Evolutionary conservation across 2,113 vertebrate species (phyloP), one percentile per base, ranked within the genome.

Genomic region (Eidolon helvum): DNA sequence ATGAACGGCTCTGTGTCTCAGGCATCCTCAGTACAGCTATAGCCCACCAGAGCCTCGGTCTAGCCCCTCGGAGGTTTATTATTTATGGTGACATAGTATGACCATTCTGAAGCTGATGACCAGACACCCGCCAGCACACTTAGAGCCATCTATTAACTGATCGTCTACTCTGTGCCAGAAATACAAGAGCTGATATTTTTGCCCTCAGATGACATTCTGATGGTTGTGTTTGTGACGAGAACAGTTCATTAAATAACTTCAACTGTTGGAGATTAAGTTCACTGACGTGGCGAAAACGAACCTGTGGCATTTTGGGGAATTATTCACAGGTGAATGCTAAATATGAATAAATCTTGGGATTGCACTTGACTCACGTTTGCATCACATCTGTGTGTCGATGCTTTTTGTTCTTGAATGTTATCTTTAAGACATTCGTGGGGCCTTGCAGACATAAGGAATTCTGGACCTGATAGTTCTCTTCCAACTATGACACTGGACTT

Each of bases 1-100:
- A 43, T 2, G 30, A 1, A 16, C 0, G 1, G 11, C 33, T 1
- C 45, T 0, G 1, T 1, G 35, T 33, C 24, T 14, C 0, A 9
- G 45, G 45, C 7, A 21, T 40, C 19, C 1, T 15, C 86, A 21
- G 2, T 0, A 12, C 3, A 18, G 4, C 59, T 6, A 4, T 2
- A 53, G 7, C 45, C 11, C 1, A 33, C 7, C 48, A n/a, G 7
- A 2, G 9, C 38, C 19, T 9, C 3, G 26, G 22, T 43, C n/a
- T 7, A 38, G 68, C 9, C 71, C 30, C n/a, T 28, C 59, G n/a
- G 21, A 72, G 55, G 50, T 35, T 12, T n/a, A 8, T 33, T 33
- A 35, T 61, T 53, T 57, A 53, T 12, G 26, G 28, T 14, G 40
- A 71, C 11, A 16, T 4, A 40, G 63, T 16, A 28, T 14, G 26